Evolutionary conservation across 2,888 invertebrate genomes (phyloP).

Genomic region (Spisula solida): DNA sequence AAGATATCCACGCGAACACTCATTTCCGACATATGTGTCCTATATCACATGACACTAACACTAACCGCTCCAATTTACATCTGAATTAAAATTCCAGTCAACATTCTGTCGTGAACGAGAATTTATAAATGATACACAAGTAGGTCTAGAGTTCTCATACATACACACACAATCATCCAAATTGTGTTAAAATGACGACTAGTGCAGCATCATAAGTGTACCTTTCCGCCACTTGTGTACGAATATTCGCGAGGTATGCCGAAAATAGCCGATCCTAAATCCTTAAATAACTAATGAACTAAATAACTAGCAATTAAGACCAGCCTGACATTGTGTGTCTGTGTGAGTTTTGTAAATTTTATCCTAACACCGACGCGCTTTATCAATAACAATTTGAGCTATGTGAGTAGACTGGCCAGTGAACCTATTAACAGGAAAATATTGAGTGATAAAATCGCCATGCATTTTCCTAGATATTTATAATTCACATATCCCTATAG

Average conservation of each 20-base stretch:
- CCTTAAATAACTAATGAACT: not conserved
- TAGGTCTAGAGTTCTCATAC: not conserved
- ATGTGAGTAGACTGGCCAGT: no score
- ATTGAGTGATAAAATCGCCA: no score
- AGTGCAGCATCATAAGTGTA: not conserved
- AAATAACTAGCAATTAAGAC: not conserved
- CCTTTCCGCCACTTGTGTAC: not conserved
- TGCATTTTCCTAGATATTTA: no score
- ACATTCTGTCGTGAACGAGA: not conserved
- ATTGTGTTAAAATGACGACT: not conserved
- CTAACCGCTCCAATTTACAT: not conserved
- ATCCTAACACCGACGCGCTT: not conserved
- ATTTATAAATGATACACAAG: not conserved
- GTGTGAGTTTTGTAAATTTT: no score
- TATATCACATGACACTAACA: not conserved
- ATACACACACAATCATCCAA: not conserved
- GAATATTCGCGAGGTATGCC: not conserved
- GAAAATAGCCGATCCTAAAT: not conserved
- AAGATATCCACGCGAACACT: no score
- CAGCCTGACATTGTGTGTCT: no score
- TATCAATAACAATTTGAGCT: not conserved
- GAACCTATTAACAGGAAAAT: no score
- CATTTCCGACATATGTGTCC: not conserved
- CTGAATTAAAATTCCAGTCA: not conserved
- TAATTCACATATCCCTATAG: no score